Percentiles rank a stretch among this genome's conserved stretches.
Conservation (phyloP, 2,797 vertebrate genomes). For the Coluber constrictor region DNA sequence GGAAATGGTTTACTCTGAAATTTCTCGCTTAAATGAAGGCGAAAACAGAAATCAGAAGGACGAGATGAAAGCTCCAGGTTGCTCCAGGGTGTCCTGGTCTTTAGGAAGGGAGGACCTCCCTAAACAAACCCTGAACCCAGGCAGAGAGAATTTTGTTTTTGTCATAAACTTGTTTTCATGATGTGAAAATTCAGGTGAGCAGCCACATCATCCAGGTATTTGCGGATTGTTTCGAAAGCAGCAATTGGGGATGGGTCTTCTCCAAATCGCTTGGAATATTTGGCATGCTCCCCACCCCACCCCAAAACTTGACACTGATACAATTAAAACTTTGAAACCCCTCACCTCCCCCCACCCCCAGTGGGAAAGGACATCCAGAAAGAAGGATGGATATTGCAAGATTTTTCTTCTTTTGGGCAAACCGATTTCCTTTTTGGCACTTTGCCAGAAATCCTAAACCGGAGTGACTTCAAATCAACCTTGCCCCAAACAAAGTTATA, state of each 20-base stretch:
- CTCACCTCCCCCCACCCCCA: too few relatives aligned
- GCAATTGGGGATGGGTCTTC: background rate
- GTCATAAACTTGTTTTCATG: background rate
- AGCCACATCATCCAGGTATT: background rate
- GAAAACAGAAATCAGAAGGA: background rate
- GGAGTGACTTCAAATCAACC: background rate
- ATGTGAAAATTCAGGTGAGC: background rate
- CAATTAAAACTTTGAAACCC: background rate
- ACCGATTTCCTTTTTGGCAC: background rate
- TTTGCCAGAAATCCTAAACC: background rate
- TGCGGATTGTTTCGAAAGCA: background rate
- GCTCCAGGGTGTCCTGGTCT: background rate
- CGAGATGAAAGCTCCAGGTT: background rate
- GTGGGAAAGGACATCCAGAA: background rate
- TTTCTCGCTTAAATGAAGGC: background rate
- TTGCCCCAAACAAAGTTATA: background rate
- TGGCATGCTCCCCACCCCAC: background rate
- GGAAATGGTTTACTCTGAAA: background rate
- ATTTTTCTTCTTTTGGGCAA: background rate
- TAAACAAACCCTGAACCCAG: background rate
- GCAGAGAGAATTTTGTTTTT: background rate
- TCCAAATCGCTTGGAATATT: background rate
- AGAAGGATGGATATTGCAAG: background rate
- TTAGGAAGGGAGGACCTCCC: background rate
- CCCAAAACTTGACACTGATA: background rate